Evolutionary conservation across 1,140 invertebrate species (phyloP).

Genomic region (Drosophila pruinosa): DNA sequence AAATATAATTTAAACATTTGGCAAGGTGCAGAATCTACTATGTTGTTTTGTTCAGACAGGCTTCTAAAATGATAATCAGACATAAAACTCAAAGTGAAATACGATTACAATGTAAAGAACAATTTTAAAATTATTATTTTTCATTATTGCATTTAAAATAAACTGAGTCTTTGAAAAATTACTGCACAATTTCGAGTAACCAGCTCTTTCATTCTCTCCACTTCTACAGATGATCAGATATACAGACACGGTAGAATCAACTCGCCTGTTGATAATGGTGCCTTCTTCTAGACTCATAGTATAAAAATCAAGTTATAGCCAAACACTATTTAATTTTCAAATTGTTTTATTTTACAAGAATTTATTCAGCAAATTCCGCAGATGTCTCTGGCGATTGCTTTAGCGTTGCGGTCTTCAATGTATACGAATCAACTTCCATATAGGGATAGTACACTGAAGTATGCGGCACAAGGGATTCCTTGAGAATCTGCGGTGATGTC

Average conservation of each 20-base stretch:
- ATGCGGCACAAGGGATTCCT: conserved; percentile 94
- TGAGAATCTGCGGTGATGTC: conserved; percentile 96
- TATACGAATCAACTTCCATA: conserved; percentile 85
- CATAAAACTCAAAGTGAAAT: neutral
- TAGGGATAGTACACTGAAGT: conserved; percentile 94
- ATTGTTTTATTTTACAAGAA: too few species aligned
- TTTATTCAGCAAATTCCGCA: neutral
- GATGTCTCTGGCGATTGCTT: neutral
- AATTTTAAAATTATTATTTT: too few species aligned
- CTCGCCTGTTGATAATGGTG: too few species aligned
- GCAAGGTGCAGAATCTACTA: neutral
- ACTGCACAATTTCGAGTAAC: too few species aligned
- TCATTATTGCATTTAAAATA: too few species aligned
- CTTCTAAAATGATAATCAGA: neutral
- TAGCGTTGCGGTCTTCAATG: neutral
- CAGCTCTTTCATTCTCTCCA: too few species aligned
- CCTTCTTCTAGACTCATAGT: too few species aligned
- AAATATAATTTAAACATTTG: conserved; percentile 18
- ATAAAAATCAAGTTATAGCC: neutral
- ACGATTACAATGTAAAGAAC: too few species aligned
- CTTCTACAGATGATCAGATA: too few species aligned
- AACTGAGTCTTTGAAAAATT: too few species aligned
- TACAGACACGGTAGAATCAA: too few species aligned
- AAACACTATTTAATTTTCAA: neutral
- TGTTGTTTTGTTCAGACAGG: neutral